Evolutionary conservation across 2,888 invertebrate species (phyloP).

Genomic region (Trilocha varians): DNA sequence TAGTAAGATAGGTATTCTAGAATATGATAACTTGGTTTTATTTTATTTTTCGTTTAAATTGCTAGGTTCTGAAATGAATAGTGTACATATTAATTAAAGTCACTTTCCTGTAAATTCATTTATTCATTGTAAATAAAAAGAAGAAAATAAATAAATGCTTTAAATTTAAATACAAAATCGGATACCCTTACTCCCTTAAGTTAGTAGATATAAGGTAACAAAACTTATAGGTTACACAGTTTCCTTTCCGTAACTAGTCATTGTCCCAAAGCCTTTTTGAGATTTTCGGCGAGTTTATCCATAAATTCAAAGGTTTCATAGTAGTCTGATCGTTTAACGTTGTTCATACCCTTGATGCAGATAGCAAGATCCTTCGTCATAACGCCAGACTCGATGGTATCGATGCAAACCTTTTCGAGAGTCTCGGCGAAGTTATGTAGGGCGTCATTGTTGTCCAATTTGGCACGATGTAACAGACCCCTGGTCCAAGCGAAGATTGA

Average conservation of each 20-base stretch:
- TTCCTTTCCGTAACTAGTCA: slow-evolving; percentile 52
- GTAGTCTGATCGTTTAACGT: slow-evolving; percentile 86
- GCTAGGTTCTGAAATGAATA: too few relatives aligned
- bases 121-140: slow-evolving; percentile 1
- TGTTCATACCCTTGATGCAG: slow-evolving; percentile 95
- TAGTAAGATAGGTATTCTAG: too few relatives aligned
- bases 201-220: not conserved
- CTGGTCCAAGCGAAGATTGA: slow-evolving; percentile 99
- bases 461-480: slow-evolving; percentile 94
- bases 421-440: slow-evolving; percentile 87
- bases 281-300: slow-evolving; percentile 93
- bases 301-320: slow-evolving; percentile 98
- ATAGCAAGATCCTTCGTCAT: slow-evolving; percentile 99
- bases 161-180: slow-evolving; percentile 21
- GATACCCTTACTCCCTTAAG: slow-evolving; percentile 38
- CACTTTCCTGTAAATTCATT: not conserved
- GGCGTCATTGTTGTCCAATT: slow-evolving; percentile 87
- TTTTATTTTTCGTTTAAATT: too few relatives aligned
- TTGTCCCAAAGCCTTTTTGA: slow-evolving; percentile 75
- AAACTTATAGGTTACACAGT: slow-evolving; percentile 36
- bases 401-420: slow-evolving; percentile 92
- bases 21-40: too few relatives aligned
- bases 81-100: not conserved
- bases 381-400: slow-evolving; percentile 93
- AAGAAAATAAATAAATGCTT: slow-evolving; percentile 46